Percentiles rank a stretch among this genome's conserved stretches.
Conservation (phyloP, 2,888 invertebrate genomes). For the Trimorus sp. region DNA sequence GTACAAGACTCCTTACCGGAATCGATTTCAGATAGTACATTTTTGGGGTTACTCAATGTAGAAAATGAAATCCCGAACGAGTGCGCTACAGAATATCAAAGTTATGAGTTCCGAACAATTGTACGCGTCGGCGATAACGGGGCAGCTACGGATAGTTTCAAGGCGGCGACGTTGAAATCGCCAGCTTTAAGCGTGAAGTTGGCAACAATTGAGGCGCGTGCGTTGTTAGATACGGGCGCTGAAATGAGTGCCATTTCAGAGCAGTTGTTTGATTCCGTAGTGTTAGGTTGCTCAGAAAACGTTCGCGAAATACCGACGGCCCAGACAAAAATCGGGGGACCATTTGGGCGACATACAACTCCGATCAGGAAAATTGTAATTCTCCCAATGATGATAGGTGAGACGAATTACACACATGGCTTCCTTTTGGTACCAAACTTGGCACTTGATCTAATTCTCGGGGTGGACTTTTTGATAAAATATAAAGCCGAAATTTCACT, state of each 20-base stretch:
- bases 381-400: not conserved
- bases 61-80: too few relatives aligned
- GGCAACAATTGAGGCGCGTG: not conserved
- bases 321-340: not conserved
- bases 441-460: not conserved
- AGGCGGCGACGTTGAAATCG: too few relatives aligned
- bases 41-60: too few relatives aligned
- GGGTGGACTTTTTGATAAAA: conserved; percentile 4
- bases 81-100: too few relatives aligned
- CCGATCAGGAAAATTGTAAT: not conserved
- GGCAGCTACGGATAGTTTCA: too few relatives aligned
- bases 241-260: conserved; percentile 12
- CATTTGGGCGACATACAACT: conserved; percentile 1
- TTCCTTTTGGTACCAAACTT: conserved; percentile 1
- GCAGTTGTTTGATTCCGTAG: not conserved
- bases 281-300: too few relatives aligned
- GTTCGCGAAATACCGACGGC: not conserved
- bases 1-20: too few relatives aligned
- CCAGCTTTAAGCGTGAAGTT: too few relatives aligned
- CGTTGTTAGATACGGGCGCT: not conserved
- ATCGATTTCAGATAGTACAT: too few relatives aligned
- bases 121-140: too few relatives aligned
- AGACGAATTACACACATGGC: not conserved
- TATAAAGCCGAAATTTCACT: not conserved
- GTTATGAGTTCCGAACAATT: too few relatives aligned